Evolutionary conservation across 2,797 vertebrate genomes (phyloP).

Genomic region (Saxicola maurus): DNA sequence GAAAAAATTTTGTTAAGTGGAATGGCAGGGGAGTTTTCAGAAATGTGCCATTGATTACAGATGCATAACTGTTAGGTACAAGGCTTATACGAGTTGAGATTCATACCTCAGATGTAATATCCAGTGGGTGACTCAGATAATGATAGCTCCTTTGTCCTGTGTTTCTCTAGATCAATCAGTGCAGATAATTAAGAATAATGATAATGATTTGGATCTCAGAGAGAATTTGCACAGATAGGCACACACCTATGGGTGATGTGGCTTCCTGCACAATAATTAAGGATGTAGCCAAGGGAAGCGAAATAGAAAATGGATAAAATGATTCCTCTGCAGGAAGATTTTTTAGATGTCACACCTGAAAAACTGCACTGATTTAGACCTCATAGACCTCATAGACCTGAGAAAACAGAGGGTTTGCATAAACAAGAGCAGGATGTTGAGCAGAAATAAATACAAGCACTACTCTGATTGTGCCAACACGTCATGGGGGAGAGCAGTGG

Average conservation of each 20-base stretch:
- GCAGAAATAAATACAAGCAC: background rate
- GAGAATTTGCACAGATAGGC: conserved; percentile 29
- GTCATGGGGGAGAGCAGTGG: accelerated
- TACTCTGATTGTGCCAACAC: background rate
- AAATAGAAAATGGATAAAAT: conserved; percentile 29
- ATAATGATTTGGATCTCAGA: conserved; percentile 30
- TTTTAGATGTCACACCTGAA: background rate
- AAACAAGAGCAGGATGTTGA: background rate
- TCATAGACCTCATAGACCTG: background rate
- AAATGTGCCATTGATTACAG: conserved; percentile 13
- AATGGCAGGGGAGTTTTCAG: background rate
- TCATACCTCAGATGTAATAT: conserved; percentile 24
- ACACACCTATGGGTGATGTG: conserved; percentile 12
- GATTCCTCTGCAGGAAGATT: background rate
- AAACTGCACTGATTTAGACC: background rate
- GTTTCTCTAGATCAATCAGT: conserved; percentile 44
- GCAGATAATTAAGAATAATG: conserved; percentile 58
- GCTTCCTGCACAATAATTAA: conserved; percentile 41
- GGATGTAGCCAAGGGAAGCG: background rate
- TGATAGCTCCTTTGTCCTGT: conserved; percentile 34
- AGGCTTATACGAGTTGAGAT: conserved; percentile 22
- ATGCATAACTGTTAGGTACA: background rate
- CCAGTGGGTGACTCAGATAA: conserved; percentile 39
- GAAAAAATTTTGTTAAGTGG: background rate
- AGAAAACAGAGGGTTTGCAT: background rate